phyloP scores from a whole-genome alignment of 2,888 invertebrate genomes.

The Osmoderma eremita region DNA sequence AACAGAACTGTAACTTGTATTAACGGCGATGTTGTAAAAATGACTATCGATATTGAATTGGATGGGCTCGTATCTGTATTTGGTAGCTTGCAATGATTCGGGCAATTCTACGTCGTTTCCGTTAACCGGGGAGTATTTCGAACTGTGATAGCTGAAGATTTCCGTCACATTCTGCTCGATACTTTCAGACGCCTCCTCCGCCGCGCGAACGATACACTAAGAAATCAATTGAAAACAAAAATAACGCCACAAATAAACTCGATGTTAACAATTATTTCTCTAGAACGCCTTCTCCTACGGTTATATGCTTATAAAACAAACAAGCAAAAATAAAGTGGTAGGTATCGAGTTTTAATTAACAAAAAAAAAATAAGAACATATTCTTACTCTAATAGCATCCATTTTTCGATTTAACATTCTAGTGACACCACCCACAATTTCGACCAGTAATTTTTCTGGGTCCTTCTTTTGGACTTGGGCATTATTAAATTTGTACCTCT shows the following conservation, averaged over 20 bases:
- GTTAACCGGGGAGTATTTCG: constrained; percentile 76
- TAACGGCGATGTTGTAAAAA: constrained; percentile 86
- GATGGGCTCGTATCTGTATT: constrained; percentile 68
- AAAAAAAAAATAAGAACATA: not conserved
- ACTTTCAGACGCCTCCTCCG: constrained; percentile 75
- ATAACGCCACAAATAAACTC: not conserved
- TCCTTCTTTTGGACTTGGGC: constrained; percentile 83
- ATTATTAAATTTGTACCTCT: constrained; percentile 84
- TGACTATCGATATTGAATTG: constrained; percentile 78
- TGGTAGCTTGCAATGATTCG: constrained; percentile 55
- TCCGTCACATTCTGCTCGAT: constrained; percentile 67
- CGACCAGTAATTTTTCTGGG: constrained; percentile 79
- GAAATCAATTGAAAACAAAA: constrained; percentile 49
- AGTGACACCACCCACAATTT: constrained; percentile 83
- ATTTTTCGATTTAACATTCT: constrained; percentile 88
- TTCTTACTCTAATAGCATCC: constrained; percentile 80
- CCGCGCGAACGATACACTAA: constrained; percentile 80
- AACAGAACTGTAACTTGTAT: constrained; percentile 83
- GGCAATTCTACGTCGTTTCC: constrained; percentile 55
- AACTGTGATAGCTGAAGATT: constrained; percentile 77
- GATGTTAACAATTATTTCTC: not conserved
- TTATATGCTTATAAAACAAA: no score
- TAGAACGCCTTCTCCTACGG: not conserved
- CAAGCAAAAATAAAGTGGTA: not conserved
- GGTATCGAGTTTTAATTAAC: not conserved